Conservation (phyloP, 2,888 invertebrate species). For the Eulithis testata region DNA sequence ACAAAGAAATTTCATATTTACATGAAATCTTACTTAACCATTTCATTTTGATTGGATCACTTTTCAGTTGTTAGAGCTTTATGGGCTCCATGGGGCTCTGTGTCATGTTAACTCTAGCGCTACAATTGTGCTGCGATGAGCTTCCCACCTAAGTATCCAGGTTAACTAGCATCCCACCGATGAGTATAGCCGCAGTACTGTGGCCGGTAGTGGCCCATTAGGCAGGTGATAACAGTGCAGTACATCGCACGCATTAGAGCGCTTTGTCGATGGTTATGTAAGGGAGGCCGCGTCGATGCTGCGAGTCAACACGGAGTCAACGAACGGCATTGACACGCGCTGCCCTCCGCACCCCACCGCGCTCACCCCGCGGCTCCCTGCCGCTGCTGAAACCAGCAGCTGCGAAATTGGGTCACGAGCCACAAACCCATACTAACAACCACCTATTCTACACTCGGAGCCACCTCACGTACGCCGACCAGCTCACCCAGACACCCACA, state of each 20-base stretch:
- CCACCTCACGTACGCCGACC: constrained; percentile 74
- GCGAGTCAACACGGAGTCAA: constrained; percentile 84
- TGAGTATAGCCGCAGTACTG: constrained; percentile 8
- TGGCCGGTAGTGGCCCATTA: constrained; percentile 35
- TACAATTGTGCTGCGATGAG: not conserved
- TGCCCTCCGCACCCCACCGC: constrained; percentile 61
- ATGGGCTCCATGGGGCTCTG: not conserved
- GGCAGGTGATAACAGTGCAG: constrained; percentile 46
- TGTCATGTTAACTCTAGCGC: constrained; percentile 3
- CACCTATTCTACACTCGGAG: constrained; percentile 47
- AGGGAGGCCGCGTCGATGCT: constrained; percentile 80
- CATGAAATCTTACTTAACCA: not conserved
- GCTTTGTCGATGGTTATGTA: constrained; percentile 83
- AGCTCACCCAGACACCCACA: constrained; percentile 58
- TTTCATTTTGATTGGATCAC: no score
- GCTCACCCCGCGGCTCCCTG: constrained; percentile 56
- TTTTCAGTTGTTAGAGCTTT: not conserved
- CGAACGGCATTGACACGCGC: constrained; percentile 84
- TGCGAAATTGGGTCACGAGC: constrained; percentile 84
- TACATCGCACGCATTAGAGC: constrained; percentile 76
- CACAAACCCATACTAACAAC: constrained; percentile 39
- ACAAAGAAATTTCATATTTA: not conserved
- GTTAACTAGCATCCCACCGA: constrained; percentile 9
- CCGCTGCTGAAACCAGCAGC: constrained; percentile 83
- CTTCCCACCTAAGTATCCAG: constrained; percentile 6